Base-by-base conservation (phyloP, 2,113 vertebrate species). In the Eublepharis macularius region DNA sequence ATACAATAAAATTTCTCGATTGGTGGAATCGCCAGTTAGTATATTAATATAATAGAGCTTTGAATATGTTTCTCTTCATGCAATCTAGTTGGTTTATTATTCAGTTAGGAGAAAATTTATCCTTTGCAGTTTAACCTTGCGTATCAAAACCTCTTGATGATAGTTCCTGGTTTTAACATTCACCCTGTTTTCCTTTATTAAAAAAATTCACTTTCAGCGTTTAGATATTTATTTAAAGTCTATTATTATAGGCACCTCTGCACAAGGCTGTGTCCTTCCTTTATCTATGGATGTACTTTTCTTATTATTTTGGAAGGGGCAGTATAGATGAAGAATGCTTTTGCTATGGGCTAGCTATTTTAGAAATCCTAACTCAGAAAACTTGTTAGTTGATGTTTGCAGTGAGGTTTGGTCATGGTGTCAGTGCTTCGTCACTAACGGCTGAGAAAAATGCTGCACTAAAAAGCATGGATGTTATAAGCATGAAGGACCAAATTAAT, bases 401-500 rank as follows among this genome's bases (percentile, higher is more conserved):
- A 54, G 36, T 51, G n/a, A 76, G 17, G 4, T 76, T 54, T 76
- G 49, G 54, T 54, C 17, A 17, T 36, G 6, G 47, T 19, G 10
- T 78, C 76, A 78, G 19, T 78, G 34, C 34, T 39, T 36, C 54
- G 19, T 57, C 51, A 78, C n/a, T 57, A 77, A 36, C 19, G 36
- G 49, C 54, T 57, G 36, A 39, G 41, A 85, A 91, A 1, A 41
- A 86, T 75, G 57, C 29, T 47, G 89, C 87, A 65, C 88, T 49
- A 84, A 63, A 76, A 90, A 72, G 66, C 86, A 51, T 47, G 70
- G 51, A 80, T 82, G 45, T 84, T 66, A 87, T 92, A 80, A 57
- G 80, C 79, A 86, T 81, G 79, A 78, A 66, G 80, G 76, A 49
- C 60, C 92, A 92, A 93, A 92, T 92, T 84, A 82, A 82, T 92